Conservation (phyloP, 2,888 invertebrate species). For the Spodoptera picta region DNA sequence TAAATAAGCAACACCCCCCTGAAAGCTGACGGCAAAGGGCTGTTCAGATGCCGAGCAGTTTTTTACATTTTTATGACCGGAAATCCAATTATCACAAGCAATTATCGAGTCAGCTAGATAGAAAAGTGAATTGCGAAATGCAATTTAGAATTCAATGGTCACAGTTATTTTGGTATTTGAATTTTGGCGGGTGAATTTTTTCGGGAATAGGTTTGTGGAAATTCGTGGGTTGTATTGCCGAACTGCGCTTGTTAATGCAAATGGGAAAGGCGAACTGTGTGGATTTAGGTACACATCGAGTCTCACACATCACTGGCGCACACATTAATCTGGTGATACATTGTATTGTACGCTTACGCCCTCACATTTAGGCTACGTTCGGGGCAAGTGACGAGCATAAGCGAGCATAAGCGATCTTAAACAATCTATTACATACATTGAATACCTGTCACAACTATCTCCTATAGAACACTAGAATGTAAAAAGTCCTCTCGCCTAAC, state of each 20-base stretch:
- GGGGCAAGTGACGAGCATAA: conserved; percentile 52
- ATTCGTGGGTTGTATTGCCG: conserved; percentile 19
- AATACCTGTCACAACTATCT: too few relatives aligned
- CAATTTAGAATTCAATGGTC: conserved; percentile 66
- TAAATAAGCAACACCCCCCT: conserved; percentile 82
- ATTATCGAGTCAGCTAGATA: conserved; percentile 83
- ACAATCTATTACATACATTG: too few relatives aligned
- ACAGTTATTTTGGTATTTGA: conserved; percentile 60
- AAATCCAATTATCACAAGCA: conserved; percentile 85
- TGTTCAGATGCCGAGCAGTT: conserved; percentile 65
- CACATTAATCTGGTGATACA: conserved; percentile 84
- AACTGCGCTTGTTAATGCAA: conserved; percentile 10
- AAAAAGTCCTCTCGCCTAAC: too few relatives aligned
- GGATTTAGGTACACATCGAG: conserved; percentile 61
- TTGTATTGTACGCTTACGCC: conserved; percentile 78
- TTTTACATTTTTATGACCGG: conserved; percentile 83
- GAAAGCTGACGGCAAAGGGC: conserved; percentile 73
- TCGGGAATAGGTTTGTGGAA: conserved; percentile 29
- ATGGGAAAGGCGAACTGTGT: conserved; percentile 37
- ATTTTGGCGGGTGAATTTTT: conserved; percentile 40
- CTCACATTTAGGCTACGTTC: conserved; percentile 67
- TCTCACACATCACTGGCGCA: conserved; percentile 74
- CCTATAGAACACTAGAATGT: too few relatives aligned
- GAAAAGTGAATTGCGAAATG: conserved; percentile 70
- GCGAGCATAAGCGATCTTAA: conserved; percentile 45